phyloP scores from a whole-genome alignment of 2,113 vertebrate genomes.

The Cyanistes caeruleus region DNA sequence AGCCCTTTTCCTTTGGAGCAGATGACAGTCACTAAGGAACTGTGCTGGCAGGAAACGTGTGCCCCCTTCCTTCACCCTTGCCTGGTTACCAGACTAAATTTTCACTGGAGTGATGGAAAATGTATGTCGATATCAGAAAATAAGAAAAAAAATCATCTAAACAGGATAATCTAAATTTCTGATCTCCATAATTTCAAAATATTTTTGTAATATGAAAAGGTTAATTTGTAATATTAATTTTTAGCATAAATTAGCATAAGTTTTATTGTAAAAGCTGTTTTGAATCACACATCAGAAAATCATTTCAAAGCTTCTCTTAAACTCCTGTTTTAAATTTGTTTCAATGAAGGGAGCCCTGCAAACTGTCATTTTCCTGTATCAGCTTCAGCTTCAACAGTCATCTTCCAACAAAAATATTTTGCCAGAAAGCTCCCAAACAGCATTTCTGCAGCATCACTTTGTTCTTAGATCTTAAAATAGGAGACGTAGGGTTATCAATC shows the following conservation, averaged over 20 bases:
- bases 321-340: background rate
- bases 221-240: background rate
- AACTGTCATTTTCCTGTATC: background rate
- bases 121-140: background rate
- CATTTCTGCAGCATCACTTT: background rate
- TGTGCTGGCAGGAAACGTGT: fast-evolving
- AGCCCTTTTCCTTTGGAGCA: background rate
- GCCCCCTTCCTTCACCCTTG: background rate
- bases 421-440: background rate
- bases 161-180: background rate
- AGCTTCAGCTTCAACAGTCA: background rate
- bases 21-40: background rate
- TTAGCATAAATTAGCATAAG: background rate
- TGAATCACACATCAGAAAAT: background rate
- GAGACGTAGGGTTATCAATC: background rate
- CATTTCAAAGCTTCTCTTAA: background rate
- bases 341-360: background rate
- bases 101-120: background rate
- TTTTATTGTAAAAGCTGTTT: background rate
- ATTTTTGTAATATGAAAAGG: background rate
- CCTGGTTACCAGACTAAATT: background rate
- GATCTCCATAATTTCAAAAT: background rate
- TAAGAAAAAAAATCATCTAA: background rate
- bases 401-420: slow-evolving; percentile 10
- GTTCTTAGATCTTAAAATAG: background rate